phyloP scores from a whole-genome alignment of 2,113 vertebrate genomes.

The Saguinus imperator region DNA sequence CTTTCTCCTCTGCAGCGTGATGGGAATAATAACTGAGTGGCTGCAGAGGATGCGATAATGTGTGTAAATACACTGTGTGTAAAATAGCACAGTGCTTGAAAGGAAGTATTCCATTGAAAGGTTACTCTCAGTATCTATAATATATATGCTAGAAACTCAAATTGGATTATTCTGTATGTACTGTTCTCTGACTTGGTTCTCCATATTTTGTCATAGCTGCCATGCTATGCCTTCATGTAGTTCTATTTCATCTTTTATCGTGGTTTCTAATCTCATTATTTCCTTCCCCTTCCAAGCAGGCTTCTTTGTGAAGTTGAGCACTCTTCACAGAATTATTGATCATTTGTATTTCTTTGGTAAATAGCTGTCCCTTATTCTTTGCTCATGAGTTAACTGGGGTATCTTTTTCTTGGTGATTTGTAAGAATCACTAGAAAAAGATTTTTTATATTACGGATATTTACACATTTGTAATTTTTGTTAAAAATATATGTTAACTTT shows the following conservation, averaged over 20 bases:
- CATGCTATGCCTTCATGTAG: neutral
- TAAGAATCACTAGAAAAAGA: neutral
- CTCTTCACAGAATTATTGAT: neutral
- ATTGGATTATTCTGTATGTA: rapidly evolving
- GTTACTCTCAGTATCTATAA: neutral
- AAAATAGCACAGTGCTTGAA: neutral
- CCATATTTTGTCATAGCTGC: too few relatives aligned
- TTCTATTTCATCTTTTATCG: neutral
- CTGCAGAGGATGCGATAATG: neutral
- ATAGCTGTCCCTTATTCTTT: neutral
- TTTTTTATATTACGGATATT: neutral
- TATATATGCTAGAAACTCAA: neutral
- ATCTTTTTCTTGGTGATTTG: neutral
- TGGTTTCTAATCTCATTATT: neutral
- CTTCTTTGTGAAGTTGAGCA: neutral
- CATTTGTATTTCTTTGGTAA: neutral
- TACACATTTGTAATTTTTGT: neutral
- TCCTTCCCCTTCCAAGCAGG: neutral
- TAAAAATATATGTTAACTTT: neutral
- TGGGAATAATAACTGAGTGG: neutral
- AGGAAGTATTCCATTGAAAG: neutral
- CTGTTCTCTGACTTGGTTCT: neutral
- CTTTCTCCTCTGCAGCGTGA: neutral
- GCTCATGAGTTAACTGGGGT: too few relatives aligned
- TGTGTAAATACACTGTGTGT: neutral